Evolutionary conservation across 2,113 vertebrate species (phyloP).

Genomic region (Ptychochromis oligacanthus): DNA sequence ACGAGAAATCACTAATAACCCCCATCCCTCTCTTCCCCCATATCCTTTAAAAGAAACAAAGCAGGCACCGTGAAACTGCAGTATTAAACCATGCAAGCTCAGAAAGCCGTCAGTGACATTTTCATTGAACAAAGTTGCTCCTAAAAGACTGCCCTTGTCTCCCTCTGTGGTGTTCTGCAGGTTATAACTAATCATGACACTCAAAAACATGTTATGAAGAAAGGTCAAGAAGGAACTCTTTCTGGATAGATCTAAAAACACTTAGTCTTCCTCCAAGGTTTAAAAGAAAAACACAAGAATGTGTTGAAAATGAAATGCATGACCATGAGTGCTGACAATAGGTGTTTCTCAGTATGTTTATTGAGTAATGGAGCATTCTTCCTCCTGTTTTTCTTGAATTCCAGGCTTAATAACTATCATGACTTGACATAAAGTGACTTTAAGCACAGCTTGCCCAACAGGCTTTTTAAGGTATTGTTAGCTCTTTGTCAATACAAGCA

Average conservation of each 20-base stretch:
- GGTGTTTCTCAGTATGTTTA: not conserved
- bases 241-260: not conserved
- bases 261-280: not conserved
- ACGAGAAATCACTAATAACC: slow-evolving; percentile 62
- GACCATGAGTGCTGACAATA: not conserved
- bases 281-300: not conserved
- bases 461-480: not conserved
- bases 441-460: not conserved
- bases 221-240: not conserved
- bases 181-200: slow-evolving; percentile 17
- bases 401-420: not conserved
- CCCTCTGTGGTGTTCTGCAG: not conserved
- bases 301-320: not conserved
- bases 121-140: slow-evolving; percentile 38
- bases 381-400: not conserved
- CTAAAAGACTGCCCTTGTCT: slow-evolving; percentile 8
- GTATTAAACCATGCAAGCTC: slow-evolving; percentile 37
- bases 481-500: not conserved
- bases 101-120: slow-evolving; percentile 37
- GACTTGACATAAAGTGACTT: not conserved
- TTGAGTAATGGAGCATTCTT: not conserved
- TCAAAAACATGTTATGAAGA: not conserved
- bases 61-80: slow-evolving; percentile 48
- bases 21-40: not conserved
- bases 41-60: slow-evolving; percentile 57